Base-by-base conservation (phyloP, 2,888 invertebrate genomes). In the Crocallis elinguaria region DNA sequence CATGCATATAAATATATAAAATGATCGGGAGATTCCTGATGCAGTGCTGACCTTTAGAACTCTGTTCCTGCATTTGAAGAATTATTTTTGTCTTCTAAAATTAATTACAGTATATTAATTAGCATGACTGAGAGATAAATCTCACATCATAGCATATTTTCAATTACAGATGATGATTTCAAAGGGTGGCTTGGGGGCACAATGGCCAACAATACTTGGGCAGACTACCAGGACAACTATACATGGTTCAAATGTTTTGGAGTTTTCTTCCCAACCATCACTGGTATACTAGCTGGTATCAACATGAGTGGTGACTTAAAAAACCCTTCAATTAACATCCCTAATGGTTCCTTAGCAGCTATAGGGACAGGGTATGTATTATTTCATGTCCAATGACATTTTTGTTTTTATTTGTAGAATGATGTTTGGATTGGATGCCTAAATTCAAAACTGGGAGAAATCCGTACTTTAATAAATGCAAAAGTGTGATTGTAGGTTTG, bases 281-380 rank as follows among this genome's bases (percentile, higher is more conserved):
- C 99, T 37, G 99, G 99, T 11, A 97, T 99, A 59, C 91, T 99
- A 64, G 98, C 99, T 4, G 99, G 99, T 23, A 98, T 99, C 68
- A 99, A 99, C 79, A 99, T 99, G 99, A 98, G 98, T 77, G 98
- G 98, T 9, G 99, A 99, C 84, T 93, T 99, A 49, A 94, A 95
- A 66, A 96, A 98, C 66, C 99, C 99, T 1, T 96, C 97, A 3
- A 94, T 94, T 32, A 97, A 98, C 82, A 99, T 99, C 76, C 98
- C 99, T 0, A 96, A 96, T 84, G 99, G 99, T 9, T 98, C 98
- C 1, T 86, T 99, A 45, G 96, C 98, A 29, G 98, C 99, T 36
- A 94, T 99, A 62, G 95, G 96, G 53, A 96, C 97, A 44, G 97
- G 97, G 97, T 97, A 70, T 71, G 72, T 62, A 32, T 19, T 5